Evolutionary conservation across 2,888 invertebrate species (phyloP).

Genomic region (Ligdia adustata): DNA sequence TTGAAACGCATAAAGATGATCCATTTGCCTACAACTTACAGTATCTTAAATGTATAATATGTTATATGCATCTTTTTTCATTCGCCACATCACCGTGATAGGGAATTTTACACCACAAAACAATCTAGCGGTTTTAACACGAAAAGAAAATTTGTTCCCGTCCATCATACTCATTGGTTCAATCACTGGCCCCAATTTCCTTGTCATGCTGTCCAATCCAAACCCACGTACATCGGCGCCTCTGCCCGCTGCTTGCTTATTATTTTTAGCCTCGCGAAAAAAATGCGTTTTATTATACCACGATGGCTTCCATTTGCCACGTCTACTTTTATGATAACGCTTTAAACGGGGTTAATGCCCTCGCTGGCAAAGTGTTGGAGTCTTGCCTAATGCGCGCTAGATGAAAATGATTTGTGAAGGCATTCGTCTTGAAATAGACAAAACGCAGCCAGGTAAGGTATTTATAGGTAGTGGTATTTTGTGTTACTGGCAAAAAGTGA

Average conservation of each 20-base stretch:
- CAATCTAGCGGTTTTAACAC: too few relatives aligned
- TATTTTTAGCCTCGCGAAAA: constrained; percentile 41
- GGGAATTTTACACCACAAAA: too few relatives aligned
- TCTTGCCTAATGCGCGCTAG: constrained; percentile 64
- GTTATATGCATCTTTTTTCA: too few relatives aligned
- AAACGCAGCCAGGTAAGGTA: constrained; percentile 8
- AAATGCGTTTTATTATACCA: constrained; percentile 61
- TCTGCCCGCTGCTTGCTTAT: constrained; percentile 33
- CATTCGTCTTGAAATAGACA: constrained; percentile 19
- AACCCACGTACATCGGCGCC: constrained; percentile 19
- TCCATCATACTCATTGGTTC: too few relatives aligned
- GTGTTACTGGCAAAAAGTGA: too few relatives aligned
- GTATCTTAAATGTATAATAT: too few relatives aligned
- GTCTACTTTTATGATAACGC: constrained; percentile 35
- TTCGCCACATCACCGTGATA: too few relatives aligned
- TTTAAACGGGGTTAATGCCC: constrained; percentile 60
- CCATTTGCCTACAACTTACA: too few relatives aligned
- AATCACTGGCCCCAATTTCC: too few relatives aligned
- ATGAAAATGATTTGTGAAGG: constrained; percentile 49
- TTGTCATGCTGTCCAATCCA: too few relatives aligned
- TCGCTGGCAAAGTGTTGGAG: constrained; percentile 50
- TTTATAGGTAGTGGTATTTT: neutral
- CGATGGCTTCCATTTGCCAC: constrained; percentile 46
- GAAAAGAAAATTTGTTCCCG: too few relatives aligned
- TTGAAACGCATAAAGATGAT: too few relatives aligned